Percentiles rank a stretch among this genome's conserved stretches.
Evolutionary conservation across 2,888 invertebrate genomes (phyloP).

Genomic region (Drosophila subquinaria): DNA sequence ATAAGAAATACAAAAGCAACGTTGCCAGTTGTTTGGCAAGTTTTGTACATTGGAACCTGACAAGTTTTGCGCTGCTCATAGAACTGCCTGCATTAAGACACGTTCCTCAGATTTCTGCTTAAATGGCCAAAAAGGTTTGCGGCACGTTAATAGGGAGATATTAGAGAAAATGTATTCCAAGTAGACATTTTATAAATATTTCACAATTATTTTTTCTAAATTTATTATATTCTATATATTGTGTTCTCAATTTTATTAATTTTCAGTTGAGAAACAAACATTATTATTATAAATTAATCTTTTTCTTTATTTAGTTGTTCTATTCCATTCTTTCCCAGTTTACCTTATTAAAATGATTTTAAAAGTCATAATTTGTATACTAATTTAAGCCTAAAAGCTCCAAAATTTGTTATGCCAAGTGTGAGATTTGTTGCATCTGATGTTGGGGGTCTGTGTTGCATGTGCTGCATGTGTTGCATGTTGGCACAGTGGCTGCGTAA

Average conservation of each 20-base stretch:
- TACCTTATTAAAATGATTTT: not conserved
- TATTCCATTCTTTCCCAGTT: not conserved
- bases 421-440: conserved; percentile 16
- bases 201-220: no score
- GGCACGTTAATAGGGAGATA: conserved; percentile 63
- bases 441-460: not conserved
- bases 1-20: conserved; percentile 2
- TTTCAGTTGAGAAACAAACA: no score
- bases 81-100: conserved; percentile 68
- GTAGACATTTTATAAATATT: no score
- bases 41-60: conserved; percentile 51
- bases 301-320: no score
- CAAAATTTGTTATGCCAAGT: conserved; percentile 12
- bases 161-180: conserved; percentile 44
- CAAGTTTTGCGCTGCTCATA: conserved; percentile 17
- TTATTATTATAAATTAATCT: no score
- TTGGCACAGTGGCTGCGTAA: conserved; percentile 37
- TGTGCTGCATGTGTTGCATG: conserved; percentile 22
- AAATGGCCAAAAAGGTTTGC: conserved; percentile 45
- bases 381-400: not conserved
- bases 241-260: no score
- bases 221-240: not conserved
- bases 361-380: conserved; percentile 11
- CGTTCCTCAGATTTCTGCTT: conserved; percentile 57
- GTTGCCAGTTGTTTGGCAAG: conserved; percentile 69